Evolutionary conservation across 2,797 vertebrate genomes (phyloP), one percentile per base, ranked within the genome.

Genomic region (Acipenser oxyrinchus): DNA sequence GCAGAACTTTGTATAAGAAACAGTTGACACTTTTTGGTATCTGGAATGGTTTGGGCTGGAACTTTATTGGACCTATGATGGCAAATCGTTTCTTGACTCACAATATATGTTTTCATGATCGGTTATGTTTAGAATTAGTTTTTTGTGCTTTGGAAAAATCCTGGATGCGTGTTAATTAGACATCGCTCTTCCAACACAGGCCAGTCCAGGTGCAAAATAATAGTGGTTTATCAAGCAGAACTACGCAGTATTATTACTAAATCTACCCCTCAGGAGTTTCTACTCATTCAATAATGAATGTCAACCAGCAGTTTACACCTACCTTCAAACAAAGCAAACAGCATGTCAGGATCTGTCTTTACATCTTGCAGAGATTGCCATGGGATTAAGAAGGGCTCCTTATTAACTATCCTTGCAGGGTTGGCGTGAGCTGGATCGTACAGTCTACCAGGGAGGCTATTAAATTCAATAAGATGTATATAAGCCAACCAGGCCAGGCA

Each of bases 391-490:
- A 96, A 95, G 0, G 85, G 74, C 66, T 94, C 90, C 68, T 83
- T 93, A 77, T 84, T 90, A 73, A 94, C 88, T 70, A 98, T 87
- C 61, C 91, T 82, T 69, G 92, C 90, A 13, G 95, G 94, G 71
- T 83, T 85, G 6, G 89, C 87, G 74, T 90, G 87, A 0, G 89
- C 82, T 13, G 94, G 92, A 78, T 97, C 90, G 15, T 85, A 94
- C 68, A 98, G 87, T 75, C 83, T 79, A 37, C 75, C 73, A 1
- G 96, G 96, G 48, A 99, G 92, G 67, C 75, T 64, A 69, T 79
- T 87, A 11, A 97, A 98, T 83, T 98, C 95, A 1, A 84, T 90
- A 72, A 97, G 83, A 83, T 99, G 92, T 77, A 99, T 91, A 79
- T 90, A 95, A 52, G 85, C 89, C 66, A 98, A 87, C 96, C 96